Base-by-base conservation (phyloP, 2,888 invertebrate species). In the Xanthorhoe spadicearia region DNA sequence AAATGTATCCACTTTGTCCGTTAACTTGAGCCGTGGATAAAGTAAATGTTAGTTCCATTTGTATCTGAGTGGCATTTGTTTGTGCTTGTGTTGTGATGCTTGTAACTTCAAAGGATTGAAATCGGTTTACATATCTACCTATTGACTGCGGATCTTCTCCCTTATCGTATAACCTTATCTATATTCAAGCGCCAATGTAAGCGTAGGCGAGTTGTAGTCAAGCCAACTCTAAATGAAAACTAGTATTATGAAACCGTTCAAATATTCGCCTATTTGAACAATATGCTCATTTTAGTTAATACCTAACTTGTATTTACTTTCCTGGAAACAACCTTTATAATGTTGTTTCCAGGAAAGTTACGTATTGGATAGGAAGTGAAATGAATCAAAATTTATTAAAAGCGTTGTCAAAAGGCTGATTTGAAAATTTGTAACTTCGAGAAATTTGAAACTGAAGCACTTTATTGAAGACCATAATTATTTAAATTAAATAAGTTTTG, bases 21-120 rank as follows among this genome's bases (percentile, higher is more conserved):
- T 43, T 54, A 54, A 19, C 52, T 58, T 19, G 38, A 55, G 43
- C 50, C 50, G 43, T 48, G 57, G 52, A 46, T 49, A 63, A 58
- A 15, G 35, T 53, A 58, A 63, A 63, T 48, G 52, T 63, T 63
- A 46, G 35, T 58, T 63, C 63, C 48, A 63, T 63, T 55, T 52
- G 63, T 46, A 51, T 28, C 57, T 56, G 56, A 63, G 56, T 46
- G 52, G 52, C 18, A 52, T 52, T 51, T 58, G 63, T 62, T 50
- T 62, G 54, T 18, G 48, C 23, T 32, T 46, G 32, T 58, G 46
- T 48, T 63, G 55, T 38, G 13, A 32, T 51, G 62, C 54, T 61
- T 56, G 38, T 17, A 46, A 28, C 43, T 56, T 56, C 46, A 62
- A 62, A 56, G 35, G 56, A 53, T 48, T 48, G 28, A 48, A 57